phyloP scores from a whole-genome alignment of 2,888 invertebrate species.

The Ophioninae sp. region DNA sequence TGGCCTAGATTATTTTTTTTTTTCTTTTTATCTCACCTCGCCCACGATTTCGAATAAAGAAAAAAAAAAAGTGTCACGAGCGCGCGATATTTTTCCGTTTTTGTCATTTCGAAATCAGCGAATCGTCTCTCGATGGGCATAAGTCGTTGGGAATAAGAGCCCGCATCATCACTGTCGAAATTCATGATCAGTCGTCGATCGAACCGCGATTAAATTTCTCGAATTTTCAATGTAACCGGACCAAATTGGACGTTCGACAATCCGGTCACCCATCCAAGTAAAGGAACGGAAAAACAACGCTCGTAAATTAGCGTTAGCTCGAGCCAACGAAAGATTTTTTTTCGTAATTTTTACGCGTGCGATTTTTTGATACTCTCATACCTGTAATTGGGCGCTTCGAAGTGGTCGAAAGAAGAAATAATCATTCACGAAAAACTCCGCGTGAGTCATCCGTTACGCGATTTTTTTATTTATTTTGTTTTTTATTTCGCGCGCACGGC shows the following conservation, averaged over 20 bases:
- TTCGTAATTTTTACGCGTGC: no score
- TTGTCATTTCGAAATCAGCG: neutral
- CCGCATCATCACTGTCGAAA: neutral
- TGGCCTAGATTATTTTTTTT: neutral
- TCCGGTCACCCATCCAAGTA: no score
- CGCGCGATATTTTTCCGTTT: neutral
- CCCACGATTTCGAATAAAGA: neutral
- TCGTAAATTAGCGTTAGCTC: no score
- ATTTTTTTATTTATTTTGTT: neutral
- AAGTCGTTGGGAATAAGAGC: neutral
- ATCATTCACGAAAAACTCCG: neutral
- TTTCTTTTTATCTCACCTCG: neutral
- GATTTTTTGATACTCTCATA: neutral
- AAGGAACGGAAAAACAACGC: no score
- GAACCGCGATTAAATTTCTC: neutral
- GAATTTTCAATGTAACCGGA: neutral
- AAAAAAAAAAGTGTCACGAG: neutral
- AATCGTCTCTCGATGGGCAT: neutral
- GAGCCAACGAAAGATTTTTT: no score
- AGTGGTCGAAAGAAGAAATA: neutral
- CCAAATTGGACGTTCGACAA: neutral
- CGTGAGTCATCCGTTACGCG: neutral
- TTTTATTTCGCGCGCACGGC: neutral
- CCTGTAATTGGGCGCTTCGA: neutral
- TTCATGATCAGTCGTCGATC: neutral